phyloP scores from a whole-genome alignment of 1,140 invertebrate species.

The Gonioctena quinquepunctata region DNA sequence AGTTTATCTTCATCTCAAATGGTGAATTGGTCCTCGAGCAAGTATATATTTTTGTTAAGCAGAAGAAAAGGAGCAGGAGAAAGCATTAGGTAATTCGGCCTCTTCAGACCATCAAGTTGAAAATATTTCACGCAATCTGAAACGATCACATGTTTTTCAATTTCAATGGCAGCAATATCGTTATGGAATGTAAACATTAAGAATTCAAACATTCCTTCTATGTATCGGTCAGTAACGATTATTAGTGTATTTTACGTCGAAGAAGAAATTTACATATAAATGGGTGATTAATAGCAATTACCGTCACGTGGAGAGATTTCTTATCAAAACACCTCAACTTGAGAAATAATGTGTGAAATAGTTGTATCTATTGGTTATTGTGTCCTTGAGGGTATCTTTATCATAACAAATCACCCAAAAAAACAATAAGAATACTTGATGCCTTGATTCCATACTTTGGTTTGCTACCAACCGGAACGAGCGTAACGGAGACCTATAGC shows the following conservation, averaged over 20 bases:
- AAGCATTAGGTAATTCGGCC: no score
- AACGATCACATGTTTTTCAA: neutral
- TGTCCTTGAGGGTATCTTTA: no score
- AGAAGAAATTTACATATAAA: neutral
- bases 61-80: no score
- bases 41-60: no score
- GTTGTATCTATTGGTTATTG: no score
- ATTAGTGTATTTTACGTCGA: neutral
- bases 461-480: no score
- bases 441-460: no score
- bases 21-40: no score
- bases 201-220: neutral
- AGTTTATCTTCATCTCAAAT: no score
- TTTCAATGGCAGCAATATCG: neutral
- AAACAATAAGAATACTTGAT: no score
- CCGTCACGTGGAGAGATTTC: neutral
- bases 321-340: neutral
- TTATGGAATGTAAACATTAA: neutral
- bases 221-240: neutral
- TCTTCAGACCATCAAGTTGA: neutral
- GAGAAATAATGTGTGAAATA: neutral
- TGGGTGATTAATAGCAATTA: neutral
- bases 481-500: no score
- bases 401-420: no score
- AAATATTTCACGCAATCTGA: neutral